A percentile compares a stretch with the other conserved stretches of the same genome.
phyloP scores from a whole-genome alignment of 2,113 vertebrate genomes.

The human region GRCh38 chr11:46849501-46850000 shows the following conservation, averaged over 20 bases:
- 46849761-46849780: constrained; percentile 14
- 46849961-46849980: constrained; percentile 9
- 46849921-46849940: constrained; percentile 29
- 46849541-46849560: not conserved
- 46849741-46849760: constrained; percentile 11
- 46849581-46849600: not conserved
- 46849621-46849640: constrained; percentile 10
- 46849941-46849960: constrained; percentile 20
- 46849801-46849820: constrained; percentile 4
- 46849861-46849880: constrained; percentile 40
- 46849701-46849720: not conserved
- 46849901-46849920: not conserved
- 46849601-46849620: constrained; percentile 35
- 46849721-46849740: not conserved
- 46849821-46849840: constrained; percentile 15
- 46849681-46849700: not conserved
- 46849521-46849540: not conserved
- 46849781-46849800: not conserved
- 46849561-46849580: not conserved
- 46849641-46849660: not conserved
- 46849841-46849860: not conserved
- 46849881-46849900: not conserved
- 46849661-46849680: constrained; percentile 33
- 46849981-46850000: not conserved
- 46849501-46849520: too few species aligned